Base-by-base conservation (phyloP, 2,797 vertebrate genomes). In the Epinephelus coioides region DNA sequence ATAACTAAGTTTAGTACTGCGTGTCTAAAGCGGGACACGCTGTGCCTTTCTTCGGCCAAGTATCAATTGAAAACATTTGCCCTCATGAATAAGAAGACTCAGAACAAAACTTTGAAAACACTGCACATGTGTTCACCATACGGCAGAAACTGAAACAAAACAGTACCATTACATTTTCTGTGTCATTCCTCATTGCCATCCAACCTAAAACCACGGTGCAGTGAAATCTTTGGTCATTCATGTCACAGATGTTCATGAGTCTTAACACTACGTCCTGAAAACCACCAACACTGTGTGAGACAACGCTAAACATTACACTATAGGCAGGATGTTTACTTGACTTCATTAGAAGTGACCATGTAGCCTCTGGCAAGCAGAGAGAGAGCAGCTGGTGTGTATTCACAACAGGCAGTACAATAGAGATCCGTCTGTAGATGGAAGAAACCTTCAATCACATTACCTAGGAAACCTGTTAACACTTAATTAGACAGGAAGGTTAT, bases 121-220 rank as follows among this genome's bases (percentile, higher is more conserved):
- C 34, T 56, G 77, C 73, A 88, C 91, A 93, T 87, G 79, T 94
- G 92, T 86, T 76, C 10, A 44, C 91, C 92, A 93, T 85, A 90
- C 25, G 77, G 65, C 69, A 60, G 64, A 56, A 50, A 71, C 47
- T 51, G n/a, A 88, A 82, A 74, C 78, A 74, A 46, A 72, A 84
- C 76, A 70, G 61, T 18, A 43, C 34, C 53, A 21, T 69, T 72
- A 43, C 72, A 61, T 34, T 9, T 21, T 77, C 46, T 81, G 40
- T 53, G 69, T 76, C 80, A 86, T 86, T 86, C 64, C 80, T 82
- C 43, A 25, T 40, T 66, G 55, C 65, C 70, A 81, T 64, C 38
- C 50, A 10, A 78, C 68, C 73, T 40, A 56, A 69, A 88, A 66
- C 57, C 61, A 59, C 12, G 9, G 27, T 18, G 53, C 47, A 68